Evolutionary conservation across 2,113 vertebrate species (phyloP).

Genomic region (Entelurus aequoreus): DNA sequence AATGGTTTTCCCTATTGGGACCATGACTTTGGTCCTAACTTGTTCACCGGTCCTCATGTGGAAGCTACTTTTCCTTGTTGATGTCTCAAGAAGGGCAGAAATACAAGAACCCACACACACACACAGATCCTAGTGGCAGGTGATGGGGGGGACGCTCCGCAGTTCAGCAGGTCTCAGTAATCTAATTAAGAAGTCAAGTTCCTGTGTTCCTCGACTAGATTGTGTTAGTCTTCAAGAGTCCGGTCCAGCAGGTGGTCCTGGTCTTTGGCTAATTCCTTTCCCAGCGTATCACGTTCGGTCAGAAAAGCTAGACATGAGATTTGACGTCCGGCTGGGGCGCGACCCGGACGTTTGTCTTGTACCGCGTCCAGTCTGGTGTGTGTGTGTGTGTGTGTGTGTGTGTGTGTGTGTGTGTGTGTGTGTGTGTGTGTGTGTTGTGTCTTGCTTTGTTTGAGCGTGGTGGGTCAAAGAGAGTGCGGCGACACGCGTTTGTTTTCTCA

Average conservation of each 20-base stretch:
- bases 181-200: conserved; percentile 56
- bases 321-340: conserved; percentile 27
- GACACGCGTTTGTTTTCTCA: conserved; percentile 43
- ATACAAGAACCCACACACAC: too few relatives aligned
- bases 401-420: conserved; percentile 2
- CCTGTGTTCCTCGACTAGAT: conserved; percentile 31
- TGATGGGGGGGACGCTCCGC: conserved; percentile 20
- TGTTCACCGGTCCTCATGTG: too few relatives aligned
- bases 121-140: conserved; percentile 15
- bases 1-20: too few relatives aligned
- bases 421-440: conserved; percentile 34
- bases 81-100: too few relatives aligned
- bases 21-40: too few relatives aligned
- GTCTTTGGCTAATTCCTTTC: conserved; percentile 45
- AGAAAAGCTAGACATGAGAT: conserved; percentile 22
- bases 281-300: conserved; percentile 61
- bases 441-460: conserved; percentile 35
- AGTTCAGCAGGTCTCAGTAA: conserved; percentile 55
- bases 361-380: neutral
- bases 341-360: neutral
- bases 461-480: conserved; percentile 33
- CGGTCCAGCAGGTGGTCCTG: conserved; percentile 59
- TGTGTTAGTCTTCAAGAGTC: conserved; percentile 46
- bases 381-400: conserved; percentile 4
- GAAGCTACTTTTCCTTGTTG: too few relatives aligned